Evolutionary conservation across 92 coral and sea anemone species (phyloP).

Genomic region (Porites cylindrica): DNA sequence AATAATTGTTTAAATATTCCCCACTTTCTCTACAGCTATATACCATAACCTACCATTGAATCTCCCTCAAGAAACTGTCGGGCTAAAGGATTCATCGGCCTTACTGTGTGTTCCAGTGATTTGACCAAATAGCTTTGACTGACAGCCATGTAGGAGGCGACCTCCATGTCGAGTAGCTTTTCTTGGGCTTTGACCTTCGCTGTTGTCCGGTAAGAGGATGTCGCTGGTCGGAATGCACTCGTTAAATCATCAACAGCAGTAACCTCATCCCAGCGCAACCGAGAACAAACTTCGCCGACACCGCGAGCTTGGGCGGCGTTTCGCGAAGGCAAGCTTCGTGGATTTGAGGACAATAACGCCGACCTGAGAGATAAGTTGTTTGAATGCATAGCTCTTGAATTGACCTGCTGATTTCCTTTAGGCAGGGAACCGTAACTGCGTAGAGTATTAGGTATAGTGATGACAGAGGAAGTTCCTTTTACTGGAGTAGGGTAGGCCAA

Average conservation of each 20-base stretch:
- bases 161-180: slow-evolving; percentile 77
- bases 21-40: too few relatives aligned
- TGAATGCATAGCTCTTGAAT: background rate
- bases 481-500: slow-evolving; percentile 28
- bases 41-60: slow-evolving; percentile 57
- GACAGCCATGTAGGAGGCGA: slow-evolving; percentile 59
- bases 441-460: background rate
- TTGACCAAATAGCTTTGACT: slow-evolving; percentile 29
- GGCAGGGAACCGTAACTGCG: background rate
- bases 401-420: background rate
- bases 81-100: slow-evolving; percentile 75
- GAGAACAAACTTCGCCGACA: background rate
- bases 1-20: too few relatives aligned
- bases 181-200: slow-evolving; percentile 55
- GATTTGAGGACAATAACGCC: slow-evolving; percentile 14
- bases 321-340: background rate
- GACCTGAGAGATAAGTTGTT: slow-evolving; percentile 52
- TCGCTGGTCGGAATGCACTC: slow-evolving; percentile 42
- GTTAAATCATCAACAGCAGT: slow-evolving; percentile 12
- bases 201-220: slow-evolving; percentile 14
- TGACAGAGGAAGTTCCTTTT: background rate
- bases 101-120: slow-evolving; percentile 25
- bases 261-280: slow-evolving; percentile 44
- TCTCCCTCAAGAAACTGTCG: slow-evolving; percentile 72
- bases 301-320: background rate